Percentiles rank a stretch among this genome's conserved stretches.
phyloP scores from a whole-genome alignment of 2,113 vertebrate genomes.

The Typhlomys cinereus region DNA sequence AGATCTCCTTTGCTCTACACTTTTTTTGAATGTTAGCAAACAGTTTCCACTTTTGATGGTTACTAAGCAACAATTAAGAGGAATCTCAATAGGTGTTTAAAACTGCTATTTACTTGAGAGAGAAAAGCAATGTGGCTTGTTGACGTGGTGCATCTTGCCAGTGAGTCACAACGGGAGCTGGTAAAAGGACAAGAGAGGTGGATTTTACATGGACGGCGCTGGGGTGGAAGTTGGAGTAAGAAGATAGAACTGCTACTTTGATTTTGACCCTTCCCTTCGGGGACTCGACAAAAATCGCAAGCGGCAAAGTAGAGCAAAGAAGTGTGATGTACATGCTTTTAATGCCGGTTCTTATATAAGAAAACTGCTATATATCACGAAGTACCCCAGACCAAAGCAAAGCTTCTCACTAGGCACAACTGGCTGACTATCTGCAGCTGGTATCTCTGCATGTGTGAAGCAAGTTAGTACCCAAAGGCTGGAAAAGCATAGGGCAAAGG shows the following conservation, averaged over 20 bases:
- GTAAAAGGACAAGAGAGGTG: not conserved
- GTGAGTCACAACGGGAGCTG: not conserved
- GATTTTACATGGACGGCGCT: not conserved
- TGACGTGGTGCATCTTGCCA: not conserved
- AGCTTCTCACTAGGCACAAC: not conserved
- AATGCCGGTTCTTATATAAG: not conserved
- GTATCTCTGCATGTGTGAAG: not conserved
- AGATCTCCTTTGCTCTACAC: slow-evolving; percentile 46
- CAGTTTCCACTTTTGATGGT: slow-evolving; percentile 72
- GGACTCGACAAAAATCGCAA: not conserved
- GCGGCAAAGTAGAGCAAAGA: not conserved
- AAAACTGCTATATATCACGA: not conserved
- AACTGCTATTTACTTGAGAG: slow-evolving; percentile 70
- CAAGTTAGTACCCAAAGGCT: not conserved
- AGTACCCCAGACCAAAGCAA: not conserved
- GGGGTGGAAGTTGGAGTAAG: not conserved
- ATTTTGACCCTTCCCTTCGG: not conserved
- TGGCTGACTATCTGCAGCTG: not conserved
- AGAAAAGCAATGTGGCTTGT: slow-evolving; percentile 50
- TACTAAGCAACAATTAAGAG: slow-evolving; percentile 85
- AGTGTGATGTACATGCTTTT: not conserved
- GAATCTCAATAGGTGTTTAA: slow-evolving; percentile 70
- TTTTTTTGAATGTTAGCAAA: slow-evolving; percentile 70
- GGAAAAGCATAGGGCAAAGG: not conserved
- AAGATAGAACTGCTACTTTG: not conserved